Conservation (phyloP, 2,113 vertebrate genomes). For the Labeo rohita region DNA sequence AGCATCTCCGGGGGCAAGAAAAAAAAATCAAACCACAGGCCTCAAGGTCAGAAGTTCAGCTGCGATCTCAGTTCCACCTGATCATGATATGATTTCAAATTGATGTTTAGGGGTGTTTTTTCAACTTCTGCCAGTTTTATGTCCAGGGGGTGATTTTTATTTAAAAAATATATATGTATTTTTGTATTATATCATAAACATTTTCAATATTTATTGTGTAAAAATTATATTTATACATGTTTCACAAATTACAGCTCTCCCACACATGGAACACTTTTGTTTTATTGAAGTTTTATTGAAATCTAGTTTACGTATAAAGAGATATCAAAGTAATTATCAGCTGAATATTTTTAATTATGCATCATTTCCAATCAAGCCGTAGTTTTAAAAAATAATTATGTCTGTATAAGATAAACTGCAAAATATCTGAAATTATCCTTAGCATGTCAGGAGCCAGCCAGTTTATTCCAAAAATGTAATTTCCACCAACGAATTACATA, state of each 20-base stretch:
- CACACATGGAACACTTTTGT: neutral
- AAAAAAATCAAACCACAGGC: conserved; percentile 36
- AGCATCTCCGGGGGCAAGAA: conserved; percentile 3
- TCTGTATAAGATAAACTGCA: neutral
- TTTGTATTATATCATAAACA: neutral
- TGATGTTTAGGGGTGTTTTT: neutral
- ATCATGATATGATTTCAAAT: neutral
- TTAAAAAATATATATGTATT: no score
- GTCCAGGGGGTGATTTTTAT: neutral
- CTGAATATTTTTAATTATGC: neutral
- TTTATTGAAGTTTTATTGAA: neutral
- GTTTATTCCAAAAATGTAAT: neutral
- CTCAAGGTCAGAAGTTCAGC: conserved; percentile 38
- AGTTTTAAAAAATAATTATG: neutral
- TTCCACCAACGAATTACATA: neutral
- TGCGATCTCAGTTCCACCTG: neutral
- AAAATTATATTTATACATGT: neutral
- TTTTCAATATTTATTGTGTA: neutral
- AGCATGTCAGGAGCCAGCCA: neutral
- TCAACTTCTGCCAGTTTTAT: neutral
- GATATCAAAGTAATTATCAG: neutral
- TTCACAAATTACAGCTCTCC: neutral
- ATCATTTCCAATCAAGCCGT: neutral
- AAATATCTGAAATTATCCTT: neutral
- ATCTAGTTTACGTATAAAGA: neutral